Evolutionary conservation across 1,140 invertebrate genomes (phyloP).

Genomic region (Nasonia longicornis): DNA sequence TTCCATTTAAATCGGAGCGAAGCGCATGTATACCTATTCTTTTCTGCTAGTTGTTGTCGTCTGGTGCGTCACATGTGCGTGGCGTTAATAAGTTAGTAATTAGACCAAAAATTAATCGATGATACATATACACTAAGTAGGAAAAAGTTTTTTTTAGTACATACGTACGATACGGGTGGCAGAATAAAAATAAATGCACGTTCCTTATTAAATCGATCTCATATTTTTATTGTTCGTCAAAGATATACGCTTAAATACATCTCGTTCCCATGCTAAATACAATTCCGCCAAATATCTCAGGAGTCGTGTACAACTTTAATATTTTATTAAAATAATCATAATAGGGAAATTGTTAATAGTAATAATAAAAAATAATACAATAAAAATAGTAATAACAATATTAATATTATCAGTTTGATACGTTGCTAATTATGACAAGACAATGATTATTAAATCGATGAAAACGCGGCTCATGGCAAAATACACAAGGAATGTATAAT

Average conservation of each 20-base stretch:
- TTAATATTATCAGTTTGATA: slow-evolving; percentile 30
- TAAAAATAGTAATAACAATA: slow-evolving; percentile 29
- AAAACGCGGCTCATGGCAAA: slow-evolving; percentile 42
- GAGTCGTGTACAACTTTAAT: slow-evolving; percentile 36
- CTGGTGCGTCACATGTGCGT: background rate
- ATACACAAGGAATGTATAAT: slow-evolving; percentile 39
- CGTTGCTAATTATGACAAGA: slow-evolving; percentile 40
- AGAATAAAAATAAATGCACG: background rate
- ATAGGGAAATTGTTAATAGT: slow-evolving; percentile 22
- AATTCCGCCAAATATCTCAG: slow-evolving; percentile 32
- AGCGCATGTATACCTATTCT: background rate
- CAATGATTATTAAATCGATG: slow-evolving; percentile 35
- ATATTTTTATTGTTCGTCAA: slow-evolving; percentile 44
- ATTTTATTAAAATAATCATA: slow-evolving; percentile 23
- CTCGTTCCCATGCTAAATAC: slow-evolving; percentile 41
- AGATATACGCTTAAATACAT: slow-evolving; percentile 46
- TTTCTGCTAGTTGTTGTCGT: background rate
- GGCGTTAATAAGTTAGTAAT: background rate
- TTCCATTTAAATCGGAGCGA: background rate
- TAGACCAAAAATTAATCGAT: background rate
- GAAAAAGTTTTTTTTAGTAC: too few relatives aligned
- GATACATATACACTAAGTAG: background rate
- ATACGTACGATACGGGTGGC: background rate
- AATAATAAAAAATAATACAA: slow-evolving; percentile 27
- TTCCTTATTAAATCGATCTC: slow-evolving; percentile 45